Base-by-base conservation (phyloP, 2,888 invertebrate genomes). In the Branchinecta sandiegonensis region DNA sequence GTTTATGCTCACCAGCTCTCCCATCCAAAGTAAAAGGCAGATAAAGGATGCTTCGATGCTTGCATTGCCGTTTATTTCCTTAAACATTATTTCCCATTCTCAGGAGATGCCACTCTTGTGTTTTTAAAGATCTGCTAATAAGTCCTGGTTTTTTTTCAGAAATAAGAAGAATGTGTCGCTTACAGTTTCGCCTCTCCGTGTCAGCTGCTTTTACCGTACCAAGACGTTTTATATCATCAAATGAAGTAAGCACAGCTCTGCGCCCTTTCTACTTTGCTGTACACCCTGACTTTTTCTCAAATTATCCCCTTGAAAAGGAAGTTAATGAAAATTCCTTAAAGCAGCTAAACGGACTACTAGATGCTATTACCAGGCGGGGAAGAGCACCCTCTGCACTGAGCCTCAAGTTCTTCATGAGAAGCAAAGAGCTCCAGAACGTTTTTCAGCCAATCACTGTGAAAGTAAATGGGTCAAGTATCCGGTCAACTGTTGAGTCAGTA, bases 241-340 rank as follows among this genome's bases (percentile, higher is more conserved):
- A 88, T 47, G 92, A 94, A 81, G 85, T 94, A 23, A 88, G 94
- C 0, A 88, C 93, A 46, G 94, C 94, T 1, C 80, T 95, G 65
- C 82, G 94, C 70, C 94, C 94, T 8, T 94, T 95, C 79, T 94
- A 94, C 79, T 94, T 95, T 77, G 87, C 87, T 70, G 94, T 95
- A 5, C 95, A 95, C 81, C 95, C 95, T 12, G 95, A 95, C 81
- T 82, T 95, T 65, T 95, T 95, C 81, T 92, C 92, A 68, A 87
- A 89, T 79, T 86, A 88, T 82, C 95, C 95, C 48, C 85, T 85
- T 76, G 90, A 94, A 80, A 84, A 90, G 78, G 92, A 91, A 81
- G 85, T 87, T 1, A 95, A 95, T 82, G 94, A 95, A 79, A 86
- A 89, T 75, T 94, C 94, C 0, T 77, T 94, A 70, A 92, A 94